Evolutionary conservation across 1,140 invertebrate genomes (phyloP).

Genomic region (Drosophila navojoa): DNA sequence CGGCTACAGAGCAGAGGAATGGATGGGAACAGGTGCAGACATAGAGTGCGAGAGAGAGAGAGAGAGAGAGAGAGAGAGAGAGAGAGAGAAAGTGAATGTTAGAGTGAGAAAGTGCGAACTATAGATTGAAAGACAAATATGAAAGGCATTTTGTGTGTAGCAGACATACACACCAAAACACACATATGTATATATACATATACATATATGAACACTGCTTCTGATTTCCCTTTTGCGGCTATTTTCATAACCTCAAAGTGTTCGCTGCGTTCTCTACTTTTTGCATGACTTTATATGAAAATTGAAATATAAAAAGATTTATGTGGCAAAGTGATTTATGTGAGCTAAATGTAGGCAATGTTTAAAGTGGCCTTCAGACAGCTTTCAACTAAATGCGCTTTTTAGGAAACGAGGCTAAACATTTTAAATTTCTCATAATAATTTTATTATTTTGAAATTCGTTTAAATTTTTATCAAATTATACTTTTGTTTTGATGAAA

Average conservation of each 20-base stretch:
- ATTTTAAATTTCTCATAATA: no score
- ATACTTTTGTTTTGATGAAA: neutral
- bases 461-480: no score
- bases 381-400: constrained; percentile 13
- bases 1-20: constrained; percentile 3
- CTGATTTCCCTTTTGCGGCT: constrained; percentile 1
- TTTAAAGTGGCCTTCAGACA: neutral
- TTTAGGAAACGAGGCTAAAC: constrained; percentile 14
- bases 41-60: no score
- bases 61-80: neutral
- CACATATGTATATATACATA: neutral
- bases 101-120: neutral
- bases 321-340: constrained; percentile 39
- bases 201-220: no score
- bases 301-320: constrained; percentile 19
- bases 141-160: constrained; percentile 17
- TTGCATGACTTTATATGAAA: constrained; percentile 19
- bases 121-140: constrained; percentile 25
- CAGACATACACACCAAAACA: neutral
- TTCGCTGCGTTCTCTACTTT: constrained; percentile 1
- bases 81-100: neutral
- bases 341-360: neutral
- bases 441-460: no score
- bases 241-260: constrained; percentile 26
- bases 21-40: neutral